phyloP scores from a whole-genome alignment of 2,888 invertebrate genomes.

The Cheilosia vulpina region DNA sequence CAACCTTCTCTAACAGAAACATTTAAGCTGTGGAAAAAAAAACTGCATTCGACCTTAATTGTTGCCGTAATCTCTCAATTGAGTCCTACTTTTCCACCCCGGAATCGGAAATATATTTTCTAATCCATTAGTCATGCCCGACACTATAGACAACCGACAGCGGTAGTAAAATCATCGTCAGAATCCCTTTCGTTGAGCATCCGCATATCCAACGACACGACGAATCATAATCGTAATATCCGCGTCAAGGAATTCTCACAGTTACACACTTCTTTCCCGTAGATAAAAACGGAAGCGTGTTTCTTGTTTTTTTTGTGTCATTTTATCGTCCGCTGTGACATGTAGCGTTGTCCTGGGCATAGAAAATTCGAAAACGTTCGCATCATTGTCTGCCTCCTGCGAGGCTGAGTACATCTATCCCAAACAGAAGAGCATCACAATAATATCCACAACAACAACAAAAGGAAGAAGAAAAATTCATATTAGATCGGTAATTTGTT shows the following conservation, averaged over 20 bases:
- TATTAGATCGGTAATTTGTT: slow-evolving; percentile 75
- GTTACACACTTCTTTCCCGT: slow-evolving; percentile 40
- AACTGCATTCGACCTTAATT: slow-evolving; percentile 31
- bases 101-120: slow-evolving; percentile 74
- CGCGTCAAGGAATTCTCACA: slow-evolving; percentile 65
- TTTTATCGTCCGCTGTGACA: slow-evolving; percentile 59
- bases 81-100: slow-evolving; percentile 20
- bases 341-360: slow-evolving; percentile 4
- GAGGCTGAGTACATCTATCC: slow-evolving; percentile 21
- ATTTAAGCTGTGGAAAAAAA: neutral
- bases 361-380: slow-evolving; percentile 48
- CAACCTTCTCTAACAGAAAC: too few relatives aligned
- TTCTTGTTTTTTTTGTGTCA: slow-evolving; percentile 30
- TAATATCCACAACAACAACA: slow-evolving; percentile 41
- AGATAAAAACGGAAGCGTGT: slow-evolving; percentile 70
- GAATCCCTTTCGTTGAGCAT: slow-evolving; percentile 41
- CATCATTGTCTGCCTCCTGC: slow-evolving; percentile 36
- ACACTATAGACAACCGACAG: neutral
- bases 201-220: slow-evolving; percentile 8
- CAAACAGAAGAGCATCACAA: slow-evolving; percentile 30
- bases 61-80: slow-evolving; percentile 58
- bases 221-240: slow-evolving; percentile 71
- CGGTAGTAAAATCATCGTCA: slow-evolving; percentile 29
- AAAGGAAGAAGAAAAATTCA: slow-evolving; percentile 45
- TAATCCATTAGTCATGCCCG: slow-evolving; percentile 72